phyloP scores from a whole-genome alignment of 1,140 invertebrate species.

The Bombus impatiens region DNA sequence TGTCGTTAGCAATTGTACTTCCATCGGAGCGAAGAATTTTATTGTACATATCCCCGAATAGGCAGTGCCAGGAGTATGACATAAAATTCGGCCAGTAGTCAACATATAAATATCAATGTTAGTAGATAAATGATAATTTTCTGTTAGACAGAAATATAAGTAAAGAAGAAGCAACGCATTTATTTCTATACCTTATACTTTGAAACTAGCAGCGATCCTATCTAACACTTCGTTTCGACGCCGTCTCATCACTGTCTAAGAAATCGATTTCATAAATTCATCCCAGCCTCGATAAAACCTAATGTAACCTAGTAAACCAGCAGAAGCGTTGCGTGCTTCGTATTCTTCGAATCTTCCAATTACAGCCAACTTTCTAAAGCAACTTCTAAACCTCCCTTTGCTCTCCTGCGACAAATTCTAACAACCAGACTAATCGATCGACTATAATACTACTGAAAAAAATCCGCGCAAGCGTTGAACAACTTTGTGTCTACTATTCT shows the following conservation, averaged over 20 bases:
- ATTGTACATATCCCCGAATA: too few relatives aligned
- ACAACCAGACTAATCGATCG: slow-evolving; percentile 44
- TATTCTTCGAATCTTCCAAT: neutral
- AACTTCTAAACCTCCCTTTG: neutral
- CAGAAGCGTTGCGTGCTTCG: neutral
- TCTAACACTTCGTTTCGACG: neutral
- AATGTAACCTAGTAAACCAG: neutral
- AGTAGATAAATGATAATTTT: too few relatives aligned
- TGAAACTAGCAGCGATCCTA: neutral
- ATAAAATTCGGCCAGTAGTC: neutral
- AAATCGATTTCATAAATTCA: neutral
- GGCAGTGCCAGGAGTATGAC: neutral
- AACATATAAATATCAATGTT: neutral
- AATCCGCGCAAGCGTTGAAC: neutral
- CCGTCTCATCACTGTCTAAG: too few relatives aligned
- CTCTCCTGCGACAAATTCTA: slow-evolving; percentile 14
- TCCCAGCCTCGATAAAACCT: neutral
- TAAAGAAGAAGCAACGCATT: neutral
- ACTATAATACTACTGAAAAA: neutral
- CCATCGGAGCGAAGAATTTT: too few relatives aligned
- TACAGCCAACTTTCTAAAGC: neutral
- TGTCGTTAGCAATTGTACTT: neutral
- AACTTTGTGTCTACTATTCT: neutral
- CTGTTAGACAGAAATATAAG: neutral
- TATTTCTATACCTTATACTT: too few relatives aligned